Percentiles rank a stretch among this genome's conserved stretches.
phyloP scores from a whole-genome alignment of 2,888 invertebrate species.

The Lasioglossum villosulum region DNA sequence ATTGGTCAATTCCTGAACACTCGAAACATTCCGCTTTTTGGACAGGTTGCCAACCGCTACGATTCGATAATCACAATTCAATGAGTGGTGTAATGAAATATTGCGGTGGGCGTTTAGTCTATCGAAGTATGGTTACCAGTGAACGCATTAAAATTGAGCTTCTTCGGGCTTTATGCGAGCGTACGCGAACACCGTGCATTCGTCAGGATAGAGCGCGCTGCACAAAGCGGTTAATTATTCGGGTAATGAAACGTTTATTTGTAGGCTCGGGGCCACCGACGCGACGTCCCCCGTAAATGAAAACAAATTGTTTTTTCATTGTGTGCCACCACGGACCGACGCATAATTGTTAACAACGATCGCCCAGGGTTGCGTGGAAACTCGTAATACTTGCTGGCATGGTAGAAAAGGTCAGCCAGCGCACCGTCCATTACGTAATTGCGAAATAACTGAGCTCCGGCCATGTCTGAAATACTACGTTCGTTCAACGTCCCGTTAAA shows the following conservation, averaged over 20 bases:
- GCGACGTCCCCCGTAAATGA: background rate
- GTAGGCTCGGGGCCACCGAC: background rate
- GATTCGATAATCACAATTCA: background rate
- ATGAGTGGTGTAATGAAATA: too few species aligned
- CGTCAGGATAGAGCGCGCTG: background rate
- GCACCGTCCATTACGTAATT: conserved; percentile 52
- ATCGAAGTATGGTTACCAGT: background rate
- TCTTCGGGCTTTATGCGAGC: background rate
- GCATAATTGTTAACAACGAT: conserved; percentile 31
- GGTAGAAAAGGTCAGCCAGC: conserved; percentile 22
- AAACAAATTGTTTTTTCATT: conserved; percentile 36
- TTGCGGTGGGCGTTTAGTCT: too few species aligned
- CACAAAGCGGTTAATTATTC: conserved; percentile 36
- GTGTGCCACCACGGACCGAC: background rate
- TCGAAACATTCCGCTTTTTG: background rate
- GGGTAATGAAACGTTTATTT: conserved; percentile 19
- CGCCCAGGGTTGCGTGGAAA: background rate
- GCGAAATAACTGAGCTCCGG: conserved; percentile 38
- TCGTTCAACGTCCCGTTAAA: background rate
- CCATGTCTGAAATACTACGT: conserved; percentile 21
- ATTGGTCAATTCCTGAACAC: background rate
- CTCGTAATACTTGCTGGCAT: conserved; percentile 11
- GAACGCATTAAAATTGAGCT: background rate
- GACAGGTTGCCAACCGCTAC: background rate
- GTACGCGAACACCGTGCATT: background rate